Conservation (phyloP, 1,140 invertebrate genomes). For the Papilio polytes region DNA sequence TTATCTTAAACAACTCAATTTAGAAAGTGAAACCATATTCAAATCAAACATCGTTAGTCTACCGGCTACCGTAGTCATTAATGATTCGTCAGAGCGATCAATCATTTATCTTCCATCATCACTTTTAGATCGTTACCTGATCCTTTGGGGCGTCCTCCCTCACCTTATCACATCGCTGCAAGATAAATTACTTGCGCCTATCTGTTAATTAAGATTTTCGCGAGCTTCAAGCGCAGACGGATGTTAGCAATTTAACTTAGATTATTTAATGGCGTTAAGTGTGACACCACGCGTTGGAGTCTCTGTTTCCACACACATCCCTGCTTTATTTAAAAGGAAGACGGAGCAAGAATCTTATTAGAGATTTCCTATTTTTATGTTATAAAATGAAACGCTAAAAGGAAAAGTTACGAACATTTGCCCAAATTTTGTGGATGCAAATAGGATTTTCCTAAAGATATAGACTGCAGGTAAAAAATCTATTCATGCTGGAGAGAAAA, state of each 20-base stretch:
- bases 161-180: conserved; percentile 70
- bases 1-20: conserved; percentile 30
- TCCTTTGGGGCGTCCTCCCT: conserved; percentile 54
- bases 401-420: background rate
- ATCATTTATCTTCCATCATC: conserved; percentile 70
- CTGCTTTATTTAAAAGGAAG: conserved; percentile 6
- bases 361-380: background rate
- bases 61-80: conserved; percentile 49
- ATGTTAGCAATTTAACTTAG: conserved; percentile 77
- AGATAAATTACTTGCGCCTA: conserved; percentile 77
- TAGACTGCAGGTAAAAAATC: background rate
- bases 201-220: conserved; percentile 84
- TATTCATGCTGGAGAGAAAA: background rate
- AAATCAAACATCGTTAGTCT: conserved; percentile 29
- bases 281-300: conserved; percentile 42
- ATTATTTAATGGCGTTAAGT: conserved; percentile 56
- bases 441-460: background rate
- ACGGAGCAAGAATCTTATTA: background rate
- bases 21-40: conserved; percentile 3
- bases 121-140: conserved; percentile 67
- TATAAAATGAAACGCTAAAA: background rate
- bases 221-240: conserved; percentile 72
- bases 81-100: conserved; percentile 59
- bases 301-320: conserved; percentile 17
- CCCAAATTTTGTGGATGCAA: too few species aligned